Conservation (phyloP, 2,888 invertebrate species). For the Pristionchus mayeri region DNA sequence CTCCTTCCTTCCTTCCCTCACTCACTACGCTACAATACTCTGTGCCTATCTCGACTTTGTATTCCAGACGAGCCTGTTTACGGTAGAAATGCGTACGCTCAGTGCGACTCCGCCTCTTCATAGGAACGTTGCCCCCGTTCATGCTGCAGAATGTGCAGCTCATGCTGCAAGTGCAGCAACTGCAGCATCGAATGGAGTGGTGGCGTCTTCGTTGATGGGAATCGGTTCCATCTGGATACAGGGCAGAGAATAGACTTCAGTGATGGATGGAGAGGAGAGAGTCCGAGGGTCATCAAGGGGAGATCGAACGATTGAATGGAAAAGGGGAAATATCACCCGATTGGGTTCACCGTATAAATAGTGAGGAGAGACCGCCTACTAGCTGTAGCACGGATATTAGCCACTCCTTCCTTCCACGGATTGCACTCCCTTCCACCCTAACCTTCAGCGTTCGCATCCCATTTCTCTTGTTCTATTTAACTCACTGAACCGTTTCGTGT, state of each 20-base stretch:
- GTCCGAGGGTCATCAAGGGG: not conserved
- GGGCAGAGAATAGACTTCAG: not conserved
- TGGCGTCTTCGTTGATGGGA: not conserved
- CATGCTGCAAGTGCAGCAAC: not conserved
- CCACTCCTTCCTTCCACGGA: not conserved
- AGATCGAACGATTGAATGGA: slow-evolving; percentile 16
- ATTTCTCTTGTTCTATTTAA: slow-evolving; percentile 81
- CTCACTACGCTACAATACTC: not conserved
- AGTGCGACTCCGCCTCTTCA: not conserved
- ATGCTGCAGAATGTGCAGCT: too few relatives aligned
- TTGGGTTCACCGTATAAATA: not conserved
- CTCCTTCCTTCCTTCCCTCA: not conserved
- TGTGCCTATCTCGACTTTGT: not conserved
- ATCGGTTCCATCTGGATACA: too few relatives aligned
- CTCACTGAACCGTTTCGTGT: slow-evolving; percentile 87
- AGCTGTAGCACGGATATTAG: not conserved
- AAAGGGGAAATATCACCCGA: slow-evolving; percentile 14
- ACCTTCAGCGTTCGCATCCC: not conserved
- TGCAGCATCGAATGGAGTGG: not conserved
- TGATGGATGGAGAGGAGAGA: not conserved
- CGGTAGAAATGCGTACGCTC: not conserved
- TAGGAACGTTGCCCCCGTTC: not conserved
- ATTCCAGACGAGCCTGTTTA: not conserved
- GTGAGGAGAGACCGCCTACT: not conserved
- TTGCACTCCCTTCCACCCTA: not conserved